Evolutionary conservation across 2,113 vertebrate species (phyloP).

Genomic region (Oriolus oriolus): DNA sequence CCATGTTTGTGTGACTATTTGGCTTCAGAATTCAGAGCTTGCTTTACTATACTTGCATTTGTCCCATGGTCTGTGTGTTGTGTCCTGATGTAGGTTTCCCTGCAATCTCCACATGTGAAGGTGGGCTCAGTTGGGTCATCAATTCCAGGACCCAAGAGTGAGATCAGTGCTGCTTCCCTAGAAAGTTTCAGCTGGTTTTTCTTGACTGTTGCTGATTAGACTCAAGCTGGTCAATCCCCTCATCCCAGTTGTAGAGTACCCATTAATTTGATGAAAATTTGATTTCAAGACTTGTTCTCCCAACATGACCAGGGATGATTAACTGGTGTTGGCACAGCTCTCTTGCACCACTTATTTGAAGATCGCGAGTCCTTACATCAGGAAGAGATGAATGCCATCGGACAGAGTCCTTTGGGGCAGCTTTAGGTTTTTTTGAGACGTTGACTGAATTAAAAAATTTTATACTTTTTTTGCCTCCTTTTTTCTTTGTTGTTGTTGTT

Average conservation of each 20-base stretch:
- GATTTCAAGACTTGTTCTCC: background rate
- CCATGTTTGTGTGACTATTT: background rate
- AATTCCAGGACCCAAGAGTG: background rate
- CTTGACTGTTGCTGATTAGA: background rate
- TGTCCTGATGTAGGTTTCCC: background rate
- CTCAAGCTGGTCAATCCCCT: background rate
- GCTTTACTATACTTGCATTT: background rate
- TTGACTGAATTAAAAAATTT: background rate
- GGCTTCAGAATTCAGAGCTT: background rate
- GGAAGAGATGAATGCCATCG: rapidly evolving
- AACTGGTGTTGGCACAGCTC: background rate
- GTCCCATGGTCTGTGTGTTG: background rate
- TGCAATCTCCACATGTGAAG: background rate
- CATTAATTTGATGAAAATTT: background rate
- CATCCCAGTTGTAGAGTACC: background rate
- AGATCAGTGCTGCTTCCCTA: background rate
- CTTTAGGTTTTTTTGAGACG: background rate
- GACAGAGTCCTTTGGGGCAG: background rate
- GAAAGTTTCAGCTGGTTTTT: background rate
- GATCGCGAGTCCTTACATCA: background rate
- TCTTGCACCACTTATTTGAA: background rate
- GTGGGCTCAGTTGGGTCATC: background rate
- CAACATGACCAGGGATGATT: background rate
- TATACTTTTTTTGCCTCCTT: background rate
- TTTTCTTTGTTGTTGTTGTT: background rate